Base-by-base conservation (phyloP, 2,888 invertebrate genomes). In the Saturnia japonica region DNA sequence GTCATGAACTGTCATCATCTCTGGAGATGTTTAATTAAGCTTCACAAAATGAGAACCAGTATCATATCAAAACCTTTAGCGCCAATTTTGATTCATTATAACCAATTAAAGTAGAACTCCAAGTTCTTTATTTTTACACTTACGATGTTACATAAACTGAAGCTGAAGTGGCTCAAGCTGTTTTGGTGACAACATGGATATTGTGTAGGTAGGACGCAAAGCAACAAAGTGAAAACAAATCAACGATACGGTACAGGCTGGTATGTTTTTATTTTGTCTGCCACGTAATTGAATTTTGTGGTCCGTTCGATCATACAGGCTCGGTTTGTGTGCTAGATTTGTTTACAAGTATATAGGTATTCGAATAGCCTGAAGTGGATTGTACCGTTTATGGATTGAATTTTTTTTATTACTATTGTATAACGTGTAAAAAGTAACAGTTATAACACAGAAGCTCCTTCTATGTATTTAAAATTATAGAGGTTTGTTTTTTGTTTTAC, bases 261-360 rank as follows among this genome's bases (percentile, higher is more conserved):
- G 78, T 82, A 83, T 84, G 85, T 88, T 92, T 91, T 91, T 91
- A 90, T 91, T 91, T 92, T 88, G 89, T 91, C 89, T 91, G 86
- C 85, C 84, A 84, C 85, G 89, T 91, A 91, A 92, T 93, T 91
- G 91, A 93, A 91, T 92, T 91, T 88, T 88, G 91, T 87, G 91
- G 91, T 85, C 78, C 80, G 81, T 82, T 82, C 87, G 82, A 86
- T 91, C 87, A 90, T 88, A 85, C 78, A 81, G 80, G 80, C 73
- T 77, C 72, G 80, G 80, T 78, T 79, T 72, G 74, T 71, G 78
- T 73, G 76, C 76, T 80, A 80, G 80, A 85, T 86, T 82, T 84
- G 83, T 84, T 86, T 84, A 81, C 81, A 78, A 81, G 75, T 76
- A 79, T 75, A 72, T 77, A 80, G 80, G 68, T 71, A 71, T 69